phyloP scores from a whole-genome alignment of 2,888 invertebrate genomes.

The Drosophila macrospina region DNA sequence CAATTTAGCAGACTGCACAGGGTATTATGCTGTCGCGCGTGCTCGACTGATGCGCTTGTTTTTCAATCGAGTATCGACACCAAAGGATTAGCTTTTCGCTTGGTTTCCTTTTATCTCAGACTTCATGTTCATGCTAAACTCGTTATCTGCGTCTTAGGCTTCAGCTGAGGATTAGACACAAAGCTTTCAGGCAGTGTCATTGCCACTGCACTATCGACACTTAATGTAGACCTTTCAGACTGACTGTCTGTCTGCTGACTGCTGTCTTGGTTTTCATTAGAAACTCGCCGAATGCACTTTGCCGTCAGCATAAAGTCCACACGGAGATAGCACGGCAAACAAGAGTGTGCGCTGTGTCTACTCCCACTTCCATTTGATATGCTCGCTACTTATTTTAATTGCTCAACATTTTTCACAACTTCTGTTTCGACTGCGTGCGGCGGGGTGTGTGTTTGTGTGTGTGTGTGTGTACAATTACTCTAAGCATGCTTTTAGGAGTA shows the following conservation, averaged over 20 bases:
- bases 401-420: constrained; percentile 74
- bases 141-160: not conserved
- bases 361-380: constrained; percentile 36
- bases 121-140: not conserved
- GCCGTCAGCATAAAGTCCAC: constrained; percentile 64
- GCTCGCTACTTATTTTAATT: constrained; percentile 75
- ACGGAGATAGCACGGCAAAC: constrained; percentile 46
- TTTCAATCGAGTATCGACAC: no score
- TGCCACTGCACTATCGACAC: not conserved
- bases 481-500: constrained; percentile 58
- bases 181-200: constrained; percentile 22
- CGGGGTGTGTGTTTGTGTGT: constrained; percentile 2
- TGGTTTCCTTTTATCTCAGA: not conserved
- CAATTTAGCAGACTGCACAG: no score
- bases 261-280: constrained; percentile 39
- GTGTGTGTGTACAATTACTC: constrained; percentile 8
- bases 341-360: constrained; percentile 10
- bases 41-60: no score
- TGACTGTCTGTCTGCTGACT: not conserved
- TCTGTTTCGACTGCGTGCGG: constrained; percentile 36
- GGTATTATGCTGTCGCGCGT: no score
- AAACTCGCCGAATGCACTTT: constrained; percentile 34
- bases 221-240: constrained; percentile 5
- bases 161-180: not conserved
- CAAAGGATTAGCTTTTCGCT: no score